These are phyloP conservation scores for Potorous gilbertii DNA, from an alignment of 2,797 vertebrate genomes.

Conservation along the genomic window DNA sequence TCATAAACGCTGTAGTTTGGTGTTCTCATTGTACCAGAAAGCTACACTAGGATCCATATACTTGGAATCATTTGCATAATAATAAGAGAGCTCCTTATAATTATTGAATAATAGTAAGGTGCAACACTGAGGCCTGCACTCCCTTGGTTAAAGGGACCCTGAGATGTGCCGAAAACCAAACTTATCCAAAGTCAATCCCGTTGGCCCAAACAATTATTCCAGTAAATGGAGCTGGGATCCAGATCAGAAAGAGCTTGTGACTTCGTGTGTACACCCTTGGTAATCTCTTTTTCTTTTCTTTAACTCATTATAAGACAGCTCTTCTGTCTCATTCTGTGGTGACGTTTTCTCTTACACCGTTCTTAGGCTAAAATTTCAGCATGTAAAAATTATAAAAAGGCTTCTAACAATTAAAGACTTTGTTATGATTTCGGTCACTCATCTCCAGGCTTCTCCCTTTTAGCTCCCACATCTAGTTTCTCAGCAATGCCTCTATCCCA, in stretches of 20 bases:
- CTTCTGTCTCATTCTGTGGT: neutral
- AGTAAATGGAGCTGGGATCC: neutral
- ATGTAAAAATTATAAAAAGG: neutral
- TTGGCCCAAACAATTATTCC: neutral
- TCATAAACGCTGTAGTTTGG: neutral
- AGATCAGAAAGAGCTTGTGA: neutral
- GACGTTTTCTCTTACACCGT: neutral
- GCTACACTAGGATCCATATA: neutral
- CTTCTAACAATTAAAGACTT: neutral
- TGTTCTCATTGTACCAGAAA: neutral
- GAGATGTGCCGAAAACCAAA: neutral
- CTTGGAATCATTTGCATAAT: neutral
- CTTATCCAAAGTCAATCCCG: neutral
- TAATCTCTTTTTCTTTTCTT: neutral
- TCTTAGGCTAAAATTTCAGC: neutral
- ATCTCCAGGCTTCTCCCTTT: neutral
- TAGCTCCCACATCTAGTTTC: neutral
- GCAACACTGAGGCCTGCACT: neutral
- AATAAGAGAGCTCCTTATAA: neutral
- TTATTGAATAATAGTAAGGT: too few species aligned
- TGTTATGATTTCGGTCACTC: fast-evolving
- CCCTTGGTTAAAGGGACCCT: neutral
- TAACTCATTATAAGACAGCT: neutral
- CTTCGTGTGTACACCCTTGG: too few species aligned
- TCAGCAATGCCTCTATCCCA: conserved; percentile 17